These are phyloP conservation scores for Nematostella vectensis DNA, from an alignment of 92 coral and sea anemone genomes.

Conservation along the genomic window DNA sequence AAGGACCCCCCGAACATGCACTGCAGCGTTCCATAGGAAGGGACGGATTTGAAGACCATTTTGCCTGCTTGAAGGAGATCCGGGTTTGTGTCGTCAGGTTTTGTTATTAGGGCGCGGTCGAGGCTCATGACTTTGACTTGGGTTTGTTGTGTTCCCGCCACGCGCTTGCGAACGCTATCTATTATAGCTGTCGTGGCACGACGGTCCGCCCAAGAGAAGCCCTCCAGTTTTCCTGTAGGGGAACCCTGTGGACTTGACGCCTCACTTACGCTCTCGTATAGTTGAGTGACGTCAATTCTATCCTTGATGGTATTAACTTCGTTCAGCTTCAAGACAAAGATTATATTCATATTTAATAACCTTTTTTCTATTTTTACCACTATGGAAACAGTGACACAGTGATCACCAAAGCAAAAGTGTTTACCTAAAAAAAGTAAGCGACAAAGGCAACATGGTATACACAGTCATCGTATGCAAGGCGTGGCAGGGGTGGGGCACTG, in stretches of 20 bases:
- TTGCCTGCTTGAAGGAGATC: conserved; percentile 46
- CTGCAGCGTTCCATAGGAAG: conserved; percentile 45
- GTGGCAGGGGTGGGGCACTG: too few species aligned
- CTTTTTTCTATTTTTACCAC: too few species aligned
- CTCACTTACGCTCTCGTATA: too few species aligned
- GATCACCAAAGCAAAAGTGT: too few species aligned
- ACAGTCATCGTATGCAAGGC: too few species aligned
- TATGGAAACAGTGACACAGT: too few species aligned
- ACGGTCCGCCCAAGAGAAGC: conserved; percentile 52
- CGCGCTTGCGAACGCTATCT: conserved; percentile 63
- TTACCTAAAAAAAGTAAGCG: too few species aligned
- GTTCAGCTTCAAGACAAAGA: too few species aligned
- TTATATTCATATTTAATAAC: too few species aligned
- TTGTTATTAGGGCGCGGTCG: conserved; percentile 52
- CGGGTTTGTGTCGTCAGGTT: conserved; percentile 26
- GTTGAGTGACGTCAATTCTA: too few species aligned
- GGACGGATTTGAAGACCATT: conserved; percentile 41
- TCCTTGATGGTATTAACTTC: too few species aligned
- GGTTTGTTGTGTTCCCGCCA: conserved; percentile 23
- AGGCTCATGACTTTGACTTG: conserved; percentile 23
- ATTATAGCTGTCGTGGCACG: conserved; percentile 56
- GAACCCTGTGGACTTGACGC: not conserved
- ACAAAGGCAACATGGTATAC: too few species aligned
- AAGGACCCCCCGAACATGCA: conserved; percentile 55
- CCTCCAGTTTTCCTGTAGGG: not conserved